Base-by-base conservation (phyloP, 2,888 invertebrate species). In the Drosophila austrosaltans region DNA sequence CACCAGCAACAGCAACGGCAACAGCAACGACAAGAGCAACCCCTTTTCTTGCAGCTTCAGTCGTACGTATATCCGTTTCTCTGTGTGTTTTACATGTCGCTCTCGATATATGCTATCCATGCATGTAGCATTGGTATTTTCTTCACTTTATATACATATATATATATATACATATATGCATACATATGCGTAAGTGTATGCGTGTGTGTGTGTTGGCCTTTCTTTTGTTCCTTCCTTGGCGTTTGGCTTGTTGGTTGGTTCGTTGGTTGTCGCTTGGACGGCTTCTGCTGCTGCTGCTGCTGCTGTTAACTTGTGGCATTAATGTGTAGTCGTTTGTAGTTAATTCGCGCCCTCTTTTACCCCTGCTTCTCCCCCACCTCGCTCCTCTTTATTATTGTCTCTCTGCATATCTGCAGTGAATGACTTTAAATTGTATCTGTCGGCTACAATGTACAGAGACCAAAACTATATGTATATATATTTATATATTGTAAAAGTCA, bases 311-410 rank as follows among this genome's bases (percentile, higher is more conserved):
- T 86, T 88, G 48, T 48, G 89, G 81, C 86, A 86, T 89, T 86
- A 89, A 86, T 90, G 90, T 90, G 89, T 88, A 88, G 89, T 89
- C 87, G 88, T 82, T 89, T 88, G 90, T 90, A 83, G 89, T 90
- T 90, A 88, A 88, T 90, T 89, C 90, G 86, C 48, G 22, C 25
- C 12, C 25, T 48, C 48, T 12, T 25, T 85, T 89, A 63, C 73
- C 85, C 66, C 67, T 65, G 69, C 63, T 62, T 57, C 28, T 66
- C 48, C 68, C 39, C 53, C 59, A 69, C 36, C 54, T 53, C 53
- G 40, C 6, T 30, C 30, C 30, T 30, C 16, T 39, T 25, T 53
- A 20, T 7, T 16, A 8, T 54, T n/a, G 44, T 20, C 48, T 75
- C 54, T 54, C 54, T 54, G 44, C 58, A 64, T 81, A 77, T 84